Evolutionary conservation across 2,797 vertebrate genomes (phyloP).

Genomic region (Enteromius mattozi): DNA sequence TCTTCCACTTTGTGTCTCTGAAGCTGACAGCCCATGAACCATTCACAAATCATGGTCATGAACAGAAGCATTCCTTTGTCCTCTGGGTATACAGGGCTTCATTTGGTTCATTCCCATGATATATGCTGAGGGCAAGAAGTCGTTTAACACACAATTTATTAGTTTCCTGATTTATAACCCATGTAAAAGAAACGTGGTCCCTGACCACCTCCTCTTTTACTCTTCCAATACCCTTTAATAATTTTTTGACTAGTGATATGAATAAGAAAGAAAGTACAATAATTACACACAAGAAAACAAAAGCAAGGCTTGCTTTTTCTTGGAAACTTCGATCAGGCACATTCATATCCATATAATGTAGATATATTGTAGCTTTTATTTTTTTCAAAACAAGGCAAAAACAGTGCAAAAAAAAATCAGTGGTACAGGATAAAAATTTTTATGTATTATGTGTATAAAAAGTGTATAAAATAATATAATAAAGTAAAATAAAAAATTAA

Average conservation of each 20-base stretch:
- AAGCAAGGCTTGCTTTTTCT: slow-evolving; percentile 58
- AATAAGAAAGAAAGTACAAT: slow-evolving; percentile 70
- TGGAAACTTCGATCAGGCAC: slow-evolving; percentile 56
- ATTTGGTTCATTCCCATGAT: slow-evolving; percentile 76
- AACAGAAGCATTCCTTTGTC: slow-evolving; percentile 55
- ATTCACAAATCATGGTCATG: slow-evolving; percentile 72
- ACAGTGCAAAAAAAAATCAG: background rate
- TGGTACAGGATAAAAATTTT: background rate
- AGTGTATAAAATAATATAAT: too few relatives aligned
- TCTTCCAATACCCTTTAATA: slow-evolving; percentile 60
- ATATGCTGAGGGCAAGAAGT: slow-evolving; percentile 80
- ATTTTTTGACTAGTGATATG: slow-evolving; percentile 76
- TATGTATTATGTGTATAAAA: too few relatives aligned
- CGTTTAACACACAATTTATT: slow-evolving; percentile 82
- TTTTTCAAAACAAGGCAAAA: background rate
- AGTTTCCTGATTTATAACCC: slow-evolving; percentile 76
- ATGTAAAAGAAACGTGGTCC: slow-evolving; percentile 67
- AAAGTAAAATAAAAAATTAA: too few relatives aligned
- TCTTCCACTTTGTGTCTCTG: slow-evolving; percentile 49
- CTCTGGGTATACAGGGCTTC: slow-evolving; percentile 77
- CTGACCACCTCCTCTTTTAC: slow-evolving; percentile 44
- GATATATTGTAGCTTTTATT: background rate
- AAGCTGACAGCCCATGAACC: slow-evolving; percentile 62
- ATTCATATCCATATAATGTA: slow-evolving; percentile 5
- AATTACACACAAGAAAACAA: slow-evolving; percentile 67